Evolutionary conservation across 2,113 vertebrate genomes (phyloP).

Genomic region (Chaenocephalus aceratus): DNA sequence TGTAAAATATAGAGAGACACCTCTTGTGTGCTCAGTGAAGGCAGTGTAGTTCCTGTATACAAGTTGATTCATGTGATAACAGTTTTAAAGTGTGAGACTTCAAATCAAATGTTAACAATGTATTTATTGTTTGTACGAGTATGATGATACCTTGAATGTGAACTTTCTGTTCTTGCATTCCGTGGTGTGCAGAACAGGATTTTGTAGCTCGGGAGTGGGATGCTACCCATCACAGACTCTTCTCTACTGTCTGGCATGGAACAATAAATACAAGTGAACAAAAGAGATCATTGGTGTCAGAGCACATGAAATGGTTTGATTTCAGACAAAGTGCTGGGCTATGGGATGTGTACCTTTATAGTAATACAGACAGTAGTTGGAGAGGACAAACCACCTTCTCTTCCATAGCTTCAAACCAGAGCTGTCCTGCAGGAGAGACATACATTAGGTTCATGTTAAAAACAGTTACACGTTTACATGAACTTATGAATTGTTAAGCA

Average conservation of each 20-base stretch:
- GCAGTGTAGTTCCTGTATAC: background rate
- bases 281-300: background rate
- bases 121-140: background rate
- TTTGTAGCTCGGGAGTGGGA: constrained; percentile 91
- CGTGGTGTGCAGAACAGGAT: constrained; percentile 87
- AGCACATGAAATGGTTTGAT: background rate
- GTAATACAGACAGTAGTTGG: constrained; percentile 92
- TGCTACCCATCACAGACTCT: constrained; percentile 90
- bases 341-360: constrained; percentile 77
- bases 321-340: background rate
- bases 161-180: constrained; percentile 90
- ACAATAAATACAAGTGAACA: background rate
- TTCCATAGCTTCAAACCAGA: constrained; percentile 93
- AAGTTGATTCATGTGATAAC: background rate
- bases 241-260: constrained; percentile 89
- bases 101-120: background rate
- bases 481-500: background rate
- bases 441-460: background rate
- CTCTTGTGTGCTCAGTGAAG: background rate
- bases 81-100: background rate
- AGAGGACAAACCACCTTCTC: constrained; percentile 93
- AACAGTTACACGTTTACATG: background rate
- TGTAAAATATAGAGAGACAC: background rate
- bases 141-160: constrained; percentile 88
- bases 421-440: constrained; percentile 85